Evolutionary conservation across 2,113 vertebrate genomes (phyloP).

Genomic region (Oncorhynchus keta): DNA sequence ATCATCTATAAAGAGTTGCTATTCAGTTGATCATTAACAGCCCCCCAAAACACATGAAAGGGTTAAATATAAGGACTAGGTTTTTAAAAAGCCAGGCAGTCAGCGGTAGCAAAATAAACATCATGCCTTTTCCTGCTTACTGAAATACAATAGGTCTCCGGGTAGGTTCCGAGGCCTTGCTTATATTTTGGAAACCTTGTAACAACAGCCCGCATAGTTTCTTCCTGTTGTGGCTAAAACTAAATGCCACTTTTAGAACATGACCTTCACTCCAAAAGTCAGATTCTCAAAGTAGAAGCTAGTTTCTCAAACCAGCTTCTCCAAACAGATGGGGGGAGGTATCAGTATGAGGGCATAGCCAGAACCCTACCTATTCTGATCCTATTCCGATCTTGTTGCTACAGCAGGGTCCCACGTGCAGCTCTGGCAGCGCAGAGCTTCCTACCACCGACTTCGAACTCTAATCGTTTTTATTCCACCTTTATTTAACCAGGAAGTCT

Average conservation of each 20-base stretch:
- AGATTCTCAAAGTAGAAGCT: neutral
- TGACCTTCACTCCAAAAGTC: neutral
- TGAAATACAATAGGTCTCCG: constrained; percentile 19
- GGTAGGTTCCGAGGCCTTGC: neutral
- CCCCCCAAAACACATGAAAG: neutral
- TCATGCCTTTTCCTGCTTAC: neutral
- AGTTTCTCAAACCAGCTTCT: neutral
- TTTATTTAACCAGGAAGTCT: too few species aligned
- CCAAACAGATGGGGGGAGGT: neutral
- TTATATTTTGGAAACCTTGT: constrained; percentile 25
- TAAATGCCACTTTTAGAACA: neutral
- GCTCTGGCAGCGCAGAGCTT: too few species aligned
- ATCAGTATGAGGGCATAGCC: too few species aligned
- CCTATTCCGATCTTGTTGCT: too few species aligned
- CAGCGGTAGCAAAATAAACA: too few species aligned
- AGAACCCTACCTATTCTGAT: too few species aligned
- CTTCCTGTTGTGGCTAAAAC: neutral
- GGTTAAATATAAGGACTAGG: neutral
- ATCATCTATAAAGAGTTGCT: too few species aligned
- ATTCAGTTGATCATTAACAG: too few species aligned
- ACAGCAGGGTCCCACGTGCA: too few species aligned
- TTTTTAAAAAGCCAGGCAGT: too few species aligned
- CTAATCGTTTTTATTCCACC: too few species aligned
- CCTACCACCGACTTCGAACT: too few species aligned
- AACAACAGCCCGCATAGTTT: constrained; percentile 6